Percentiles rank a stretch among this genome's conserved stretches.
Evolutionary conservation across 2,888 invertebrate species (phyloP).

Genomic region (Eustalomyia histrio): DNA sequence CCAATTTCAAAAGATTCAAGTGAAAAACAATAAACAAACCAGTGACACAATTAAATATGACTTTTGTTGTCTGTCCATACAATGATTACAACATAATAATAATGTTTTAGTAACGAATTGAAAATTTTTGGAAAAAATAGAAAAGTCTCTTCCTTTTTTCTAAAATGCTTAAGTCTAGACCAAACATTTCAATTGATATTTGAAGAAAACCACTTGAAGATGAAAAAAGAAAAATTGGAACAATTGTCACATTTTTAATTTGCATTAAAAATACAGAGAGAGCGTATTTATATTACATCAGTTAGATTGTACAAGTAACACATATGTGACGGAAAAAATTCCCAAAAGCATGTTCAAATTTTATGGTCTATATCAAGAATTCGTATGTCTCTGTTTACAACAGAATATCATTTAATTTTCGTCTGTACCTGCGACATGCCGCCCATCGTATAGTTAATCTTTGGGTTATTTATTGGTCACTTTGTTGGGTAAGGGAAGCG

Average conservation of each 20-base stretch:
- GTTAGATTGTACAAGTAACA: conserved; percentile 8
- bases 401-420: background rate
- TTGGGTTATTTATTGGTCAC: conserved; percentile 28
- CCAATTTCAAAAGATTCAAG: background rate
- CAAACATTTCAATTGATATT: conserved; percentile 42
- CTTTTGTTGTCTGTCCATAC: conserved; percentile 16
- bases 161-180: conserved; percentile 12
- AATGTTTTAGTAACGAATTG: background rate
- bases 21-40: conserved; percentile 21
- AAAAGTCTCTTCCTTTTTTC: too few relatives aligned
- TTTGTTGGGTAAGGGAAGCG: conserved; percentile 42
- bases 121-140: background rate
- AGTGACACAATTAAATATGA: conserved; percentile 15
- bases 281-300: background rate
- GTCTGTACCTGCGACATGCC: conserved; percentile 36
- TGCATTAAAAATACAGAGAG: background rate
- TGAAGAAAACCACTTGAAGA: conserved; percentile 45
- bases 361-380: background rate
- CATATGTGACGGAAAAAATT: conserved; percentile 6
- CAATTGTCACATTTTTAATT: conserved; percentile 45
- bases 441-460: conserved; percentile 31
- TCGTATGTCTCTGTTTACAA: background rate
- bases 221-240: conserved; percentile 38
- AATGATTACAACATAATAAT: conserved; percentile 18
- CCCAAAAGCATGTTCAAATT: conserved; percentile 20